These are phyloP conservation scores for Acipenser oxyrinchus DNA, from an alignment of 2,797 vertebrate species.

Conservation along the genomic window DNA sequence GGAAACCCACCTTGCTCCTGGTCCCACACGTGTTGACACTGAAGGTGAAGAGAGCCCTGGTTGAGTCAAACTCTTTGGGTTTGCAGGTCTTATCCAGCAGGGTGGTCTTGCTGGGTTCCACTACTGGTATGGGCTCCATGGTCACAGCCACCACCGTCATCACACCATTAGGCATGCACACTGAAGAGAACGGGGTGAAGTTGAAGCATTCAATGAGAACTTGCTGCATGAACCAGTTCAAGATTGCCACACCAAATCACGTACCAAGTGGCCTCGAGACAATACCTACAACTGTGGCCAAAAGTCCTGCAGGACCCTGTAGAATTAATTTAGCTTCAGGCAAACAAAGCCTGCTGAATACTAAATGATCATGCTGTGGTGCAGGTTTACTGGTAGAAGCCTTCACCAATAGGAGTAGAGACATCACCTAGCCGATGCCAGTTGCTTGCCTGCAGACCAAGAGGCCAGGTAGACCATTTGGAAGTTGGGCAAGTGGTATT, in stretches of 20 bases:
- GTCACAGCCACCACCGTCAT: slow-evolving; percentile 51
- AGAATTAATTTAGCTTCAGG: no score
- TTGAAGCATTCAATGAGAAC: no score
- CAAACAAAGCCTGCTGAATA: no score
- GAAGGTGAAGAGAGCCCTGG: slow-evolving; percentile 57
- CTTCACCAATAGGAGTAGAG: no score
- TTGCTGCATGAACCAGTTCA: neutral
- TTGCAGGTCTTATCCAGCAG: slow-evolving; percentile 49
- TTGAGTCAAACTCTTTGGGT: slow-evolving; percentile 44
- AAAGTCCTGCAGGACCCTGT: neutral
- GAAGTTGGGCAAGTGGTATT: neutral
- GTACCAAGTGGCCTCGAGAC: no score
- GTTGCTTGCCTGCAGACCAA: no score
- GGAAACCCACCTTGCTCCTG: slow-evolving; percentile 18
- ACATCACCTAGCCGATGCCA: no score
- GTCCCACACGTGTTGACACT: slow-evolving; percentile 58
- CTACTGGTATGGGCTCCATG: slow-evolving; percentile 34
- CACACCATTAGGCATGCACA: slow-evolving; percentile 56
- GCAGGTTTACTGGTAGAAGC: no score
- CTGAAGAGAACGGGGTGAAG: slow-evolving; percentile 28
- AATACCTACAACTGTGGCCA: neutral
- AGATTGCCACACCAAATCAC: neutral
- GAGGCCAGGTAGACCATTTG: no score
- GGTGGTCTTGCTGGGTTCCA: slow-evolving; percentile 36
- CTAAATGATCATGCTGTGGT: no score